A percentile compares a stretch with the other conserved stretches of the same genome.
Conservation (phyloP, 2,797 vertebrate genomes). For the Sarcophilus harrisii region DNA sequence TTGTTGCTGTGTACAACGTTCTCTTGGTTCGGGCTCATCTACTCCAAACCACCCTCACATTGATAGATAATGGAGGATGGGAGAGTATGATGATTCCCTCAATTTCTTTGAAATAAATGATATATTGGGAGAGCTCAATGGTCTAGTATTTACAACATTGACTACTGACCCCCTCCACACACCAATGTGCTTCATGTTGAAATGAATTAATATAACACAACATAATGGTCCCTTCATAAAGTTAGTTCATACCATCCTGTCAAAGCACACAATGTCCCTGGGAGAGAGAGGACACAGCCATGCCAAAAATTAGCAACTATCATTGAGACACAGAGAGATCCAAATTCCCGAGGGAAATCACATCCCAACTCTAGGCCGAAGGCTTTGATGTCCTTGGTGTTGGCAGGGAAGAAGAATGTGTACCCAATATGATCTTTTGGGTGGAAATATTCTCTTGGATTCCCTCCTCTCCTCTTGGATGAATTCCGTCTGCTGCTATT, state of each 20-base stretch:
- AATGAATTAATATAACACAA: neutral
- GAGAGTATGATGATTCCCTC: neutral
- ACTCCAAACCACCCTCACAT: neutral
- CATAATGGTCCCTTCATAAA: neutral
- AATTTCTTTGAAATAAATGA: neutral
- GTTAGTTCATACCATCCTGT: neutral
- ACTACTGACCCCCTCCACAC: neutral
- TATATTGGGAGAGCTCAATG: neutral
- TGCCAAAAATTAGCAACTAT: neutral
- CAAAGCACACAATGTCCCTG: neutral
- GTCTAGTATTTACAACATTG: neutral
- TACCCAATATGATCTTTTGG: neutral
- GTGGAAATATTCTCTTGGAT: neutral
- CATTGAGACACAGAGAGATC: neutral
- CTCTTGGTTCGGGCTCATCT: neutral
- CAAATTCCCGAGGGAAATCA: neutral
- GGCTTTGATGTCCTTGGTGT: neutral
- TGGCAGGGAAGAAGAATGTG: neutral
- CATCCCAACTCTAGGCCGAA: neutral
- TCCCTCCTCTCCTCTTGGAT: neutral
- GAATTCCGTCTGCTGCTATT: neutral
- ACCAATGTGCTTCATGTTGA: too few relatives aligned
- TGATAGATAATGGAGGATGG: neutral
- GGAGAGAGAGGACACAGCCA: neutral
- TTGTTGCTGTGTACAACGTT: too few relatives aligned